These are phyloP conservation scores for Epinotia demarniana DNA, from an alignment of 2,888 invertebrate species.

Conservation along the genomic window DNA sequence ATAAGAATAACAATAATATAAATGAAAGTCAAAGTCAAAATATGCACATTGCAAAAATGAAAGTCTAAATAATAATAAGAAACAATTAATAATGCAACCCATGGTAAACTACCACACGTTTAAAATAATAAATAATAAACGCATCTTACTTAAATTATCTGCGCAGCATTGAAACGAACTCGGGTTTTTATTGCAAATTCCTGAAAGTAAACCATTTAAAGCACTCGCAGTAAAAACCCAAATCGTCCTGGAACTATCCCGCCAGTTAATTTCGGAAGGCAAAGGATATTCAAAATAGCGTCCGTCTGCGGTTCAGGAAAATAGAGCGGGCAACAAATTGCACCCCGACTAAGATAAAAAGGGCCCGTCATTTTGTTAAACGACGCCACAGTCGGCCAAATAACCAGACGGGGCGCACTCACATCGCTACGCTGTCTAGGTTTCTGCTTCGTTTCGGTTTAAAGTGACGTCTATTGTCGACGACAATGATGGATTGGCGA, in stretches of 20 bases:
- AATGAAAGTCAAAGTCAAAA: too few relatives aligned
- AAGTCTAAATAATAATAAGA: too few relatives aligned
- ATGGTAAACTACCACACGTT: background rate
- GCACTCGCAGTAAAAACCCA: constrained; percentile 17
- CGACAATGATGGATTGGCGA: constrained; percentile 35
- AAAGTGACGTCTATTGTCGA: constrained; percentile 40
- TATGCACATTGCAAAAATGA: too few relatives aligned
- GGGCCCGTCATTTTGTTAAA: constrained; percentile 82
- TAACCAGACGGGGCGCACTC: constrained; percentile 61
- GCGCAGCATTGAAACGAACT: background rate
- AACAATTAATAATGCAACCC: background rate
- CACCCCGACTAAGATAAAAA: constrained; percentile 81
- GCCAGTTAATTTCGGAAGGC: constrained; percentile 70
- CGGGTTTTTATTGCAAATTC: constrained; percentile 4
- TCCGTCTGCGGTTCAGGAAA: constrained; percentile 75
- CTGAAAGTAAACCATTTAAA: constrained; percentile 1
- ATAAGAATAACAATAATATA: too few relatives aligned
- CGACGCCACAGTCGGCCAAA: constrained; percentile 72
- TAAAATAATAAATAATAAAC: background rate
- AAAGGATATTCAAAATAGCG: constrained; percentile 76
- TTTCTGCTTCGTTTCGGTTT: constrained; percentile 42
- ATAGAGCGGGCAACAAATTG: constrained; percentile 80
- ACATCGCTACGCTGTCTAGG: constrained; percentile 53
- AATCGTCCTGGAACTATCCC: constrained; percentile 49
- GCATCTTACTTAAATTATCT: background rate